Conservation (phyloP, 2,797 vertebrate species). For the Gephyroberyx darwinii region DNA sequence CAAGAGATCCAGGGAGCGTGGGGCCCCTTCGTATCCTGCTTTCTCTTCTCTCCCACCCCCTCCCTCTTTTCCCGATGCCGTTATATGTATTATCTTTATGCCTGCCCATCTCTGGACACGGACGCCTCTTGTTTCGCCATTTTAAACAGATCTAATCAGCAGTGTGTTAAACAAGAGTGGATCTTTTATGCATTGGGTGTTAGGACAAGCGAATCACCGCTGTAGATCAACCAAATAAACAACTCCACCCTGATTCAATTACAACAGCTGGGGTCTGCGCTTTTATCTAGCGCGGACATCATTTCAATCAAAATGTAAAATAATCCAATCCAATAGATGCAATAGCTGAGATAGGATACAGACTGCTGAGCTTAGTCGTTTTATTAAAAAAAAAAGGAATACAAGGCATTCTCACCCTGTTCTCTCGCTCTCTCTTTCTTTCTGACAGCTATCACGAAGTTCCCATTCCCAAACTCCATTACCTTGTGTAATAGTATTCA, state of each 20-base stretch:
- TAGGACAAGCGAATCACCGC: constrained; percentile 90
- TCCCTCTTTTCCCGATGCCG: constrained; percentile 55
- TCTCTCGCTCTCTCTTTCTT: constrained; percentile 63
- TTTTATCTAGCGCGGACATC: constrained; percentile 98
- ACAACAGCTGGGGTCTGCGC: constrained; percentile 87
- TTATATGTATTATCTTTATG: constrained; percentile 86
- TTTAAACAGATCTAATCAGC: constrained; percentile 94
- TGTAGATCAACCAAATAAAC: constrained; percentile 97
- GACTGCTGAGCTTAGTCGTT: constrained; percentile 94
- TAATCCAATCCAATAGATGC: constrained; percentile 97
- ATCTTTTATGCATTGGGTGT: constrained; percentile 95
- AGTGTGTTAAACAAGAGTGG: constrained; percentile 92
- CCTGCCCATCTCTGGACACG: constrained; percentile 82
- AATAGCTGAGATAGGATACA: constrained; percentile 94
- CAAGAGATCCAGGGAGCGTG: constrained; percentile 37
- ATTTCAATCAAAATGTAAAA: constrained; percentile 99
- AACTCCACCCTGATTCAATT: constrained; percentile 96
- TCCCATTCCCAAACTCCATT: constrained; percentile 92
- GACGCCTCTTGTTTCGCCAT: constrained; percentile 84
- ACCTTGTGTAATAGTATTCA: constrained; percentile 92
- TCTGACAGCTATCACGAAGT: constrained; percentile 90
- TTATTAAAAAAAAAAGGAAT: constrained; percentile 85
- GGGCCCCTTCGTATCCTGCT: constrained; percentile 60
- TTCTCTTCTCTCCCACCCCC: constrained; percentile 51
- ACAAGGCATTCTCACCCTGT: constrained; percentile 79